Evolutionary conservation across 2,797 vertebrate genomes (phyloP).

Genomic region (Pipistrellus pipistrellus): DNA sequence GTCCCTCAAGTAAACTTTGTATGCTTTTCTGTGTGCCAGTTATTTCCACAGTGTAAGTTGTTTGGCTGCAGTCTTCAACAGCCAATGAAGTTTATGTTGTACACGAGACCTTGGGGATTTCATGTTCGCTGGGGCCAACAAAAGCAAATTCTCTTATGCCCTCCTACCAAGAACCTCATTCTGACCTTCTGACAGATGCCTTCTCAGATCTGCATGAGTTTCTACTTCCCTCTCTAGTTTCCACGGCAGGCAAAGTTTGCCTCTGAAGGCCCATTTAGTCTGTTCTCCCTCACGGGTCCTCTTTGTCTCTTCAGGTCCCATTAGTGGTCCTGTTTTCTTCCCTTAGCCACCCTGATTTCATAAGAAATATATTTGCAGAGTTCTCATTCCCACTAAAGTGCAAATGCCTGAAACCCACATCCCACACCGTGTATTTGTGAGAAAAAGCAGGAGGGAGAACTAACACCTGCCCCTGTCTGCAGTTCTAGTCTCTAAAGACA

Average conservation of each 20-base stretch:
- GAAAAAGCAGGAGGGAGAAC: neutral
- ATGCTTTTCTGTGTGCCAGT: slow-evolving; percentile 47
- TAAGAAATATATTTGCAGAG: neutral
- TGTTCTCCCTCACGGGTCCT: neutral
- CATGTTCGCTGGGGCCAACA: slow-evolving; percentile 24
- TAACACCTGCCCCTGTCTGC: neutral
- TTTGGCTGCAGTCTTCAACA: slow-evolving; percentile 37
- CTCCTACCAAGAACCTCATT: slow-evolving; percentile 24
- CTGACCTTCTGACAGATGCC: neutral
- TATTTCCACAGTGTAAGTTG: slow-evolving; percentile 50
- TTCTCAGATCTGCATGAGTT: slow-evolving; percentile 33
- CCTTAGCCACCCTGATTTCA: neutral
- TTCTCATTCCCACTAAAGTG: neutral
- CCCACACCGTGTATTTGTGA: neutral
- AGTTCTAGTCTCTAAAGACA: slow-evolving; percentile 4
- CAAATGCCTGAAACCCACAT: neutral
- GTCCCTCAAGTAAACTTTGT: neutral
- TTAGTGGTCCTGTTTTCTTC: slow-evolving; percentile 23
- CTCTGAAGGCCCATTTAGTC: neutral
- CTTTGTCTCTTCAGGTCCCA: neutral
- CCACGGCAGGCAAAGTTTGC: neutral
- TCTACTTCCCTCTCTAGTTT: slow-evolving; percentile 35
- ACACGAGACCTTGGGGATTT: neutral
- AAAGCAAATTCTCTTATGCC: slow-evolving; percentile 62
- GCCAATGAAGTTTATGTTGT: slow-evolving; percentile 48